Conservation (phyloP, 2,888 invertebrate species). For the Archips xylosteana region DNA sequence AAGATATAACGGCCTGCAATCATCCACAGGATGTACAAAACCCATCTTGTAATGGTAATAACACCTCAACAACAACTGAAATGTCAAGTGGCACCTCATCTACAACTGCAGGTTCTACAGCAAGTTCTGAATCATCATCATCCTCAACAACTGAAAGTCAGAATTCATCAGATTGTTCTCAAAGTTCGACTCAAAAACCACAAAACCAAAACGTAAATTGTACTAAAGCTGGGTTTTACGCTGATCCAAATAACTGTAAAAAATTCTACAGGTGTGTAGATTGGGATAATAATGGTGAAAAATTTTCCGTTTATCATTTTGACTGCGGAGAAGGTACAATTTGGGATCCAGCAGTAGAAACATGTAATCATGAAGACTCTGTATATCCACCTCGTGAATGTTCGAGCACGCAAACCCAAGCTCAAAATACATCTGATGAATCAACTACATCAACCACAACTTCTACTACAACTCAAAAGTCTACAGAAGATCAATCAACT, state of each 20-base stretch:
- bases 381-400: slow-evolving; percentile 86
- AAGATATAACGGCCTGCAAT: slow-evolving; percentile 77
- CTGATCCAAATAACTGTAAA: slow-evolving; percentile 86
- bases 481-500: slow-evolving; percentile 47
- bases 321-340: slow-evolving; percentile 89
- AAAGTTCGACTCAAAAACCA: slow-evolving; percentile 62
- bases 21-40: slow-evolving; percentile 74
- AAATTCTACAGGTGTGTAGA: slow-evolving; percentile 89
- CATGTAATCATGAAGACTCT: slow-evolving; percentile 88
- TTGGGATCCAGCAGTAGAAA: slow-evolving; percentile 88
- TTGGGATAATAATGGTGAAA: slow-evolving; percentile 83
- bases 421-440: slow-evolving; percentile 51
- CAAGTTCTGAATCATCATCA: slow-evolving; percentile 34
- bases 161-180: slow-evolving; percentile 57
- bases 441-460: slow-evolving; percentile 49
- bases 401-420: slow-evolving; percentile 64
- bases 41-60: slow-evolving; percentile 63
- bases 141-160: slow-evolving; percentile 50
- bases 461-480: slow-evolving; percentile 36
- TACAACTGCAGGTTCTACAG: slow-evolving; percentile 43
- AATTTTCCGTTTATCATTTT: slow-evolving; percentile 88
- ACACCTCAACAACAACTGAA: slow-evolving; percentile 47
- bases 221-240: slow-evolving; percentile 86
- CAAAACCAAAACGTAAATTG: slow-evolving; percentile 70
- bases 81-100: slow-evolving; percentile 44